Percentiles rank a stretch among this genome's conserved stretches.
phyloP scores from a whole-genome alignment of 2,888 invertebrate genomes.

The Nebria brevicollis region DNA sequence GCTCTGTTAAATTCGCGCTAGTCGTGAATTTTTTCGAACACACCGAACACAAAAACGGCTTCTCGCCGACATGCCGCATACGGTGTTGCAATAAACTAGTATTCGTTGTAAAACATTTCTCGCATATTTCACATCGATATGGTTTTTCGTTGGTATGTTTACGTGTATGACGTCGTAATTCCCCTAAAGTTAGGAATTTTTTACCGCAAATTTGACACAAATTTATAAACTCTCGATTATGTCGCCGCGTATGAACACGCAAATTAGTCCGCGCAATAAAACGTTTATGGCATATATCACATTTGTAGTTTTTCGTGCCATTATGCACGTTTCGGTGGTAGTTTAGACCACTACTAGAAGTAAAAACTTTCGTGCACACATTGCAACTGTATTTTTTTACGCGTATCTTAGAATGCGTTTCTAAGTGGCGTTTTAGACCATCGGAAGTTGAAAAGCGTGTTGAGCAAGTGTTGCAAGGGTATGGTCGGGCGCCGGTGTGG shows the following conservation, averaged over 20 bases:
- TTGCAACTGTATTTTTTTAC: slow-evolving; percentile 28
- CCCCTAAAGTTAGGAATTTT: slow-evolving; percentile 47
- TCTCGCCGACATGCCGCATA: slow-evolving; percentile 48
- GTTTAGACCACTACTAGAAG: slow-evolving; percentile 43
- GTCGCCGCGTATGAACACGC: slow-evolving; percentile 43
- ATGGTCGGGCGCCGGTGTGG: slow-evolving; percentile 27
- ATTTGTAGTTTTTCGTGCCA: slow-evolving; percentile 40
- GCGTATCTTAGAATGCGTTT: slow-evolving; percentile 26
- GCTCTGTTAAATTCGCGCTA: slow-evolving; percentile 47
- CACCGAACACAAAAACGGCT: slow-evolving; percentile 46
- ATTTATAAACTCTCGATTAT: slow-evolving; percentile 41
- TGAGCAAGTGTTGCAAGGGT: slow-evolving; percentile 26
- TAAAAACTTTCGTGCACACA: slow-evolving; percentile 43
- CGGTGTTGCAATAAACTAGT: slow-evolving; percentile 47
- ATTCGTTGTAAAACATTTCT: slow-evolving; percentile 47
- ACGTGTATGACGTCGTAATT: slow-evolving; percentile 42
- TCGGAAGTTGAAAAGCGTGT: slow-evolving; percentile 30
- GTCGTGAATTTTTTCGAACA: slow-evolving; percentile 48
- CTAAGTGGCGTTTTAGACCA: slow-evolving; percentile 27
- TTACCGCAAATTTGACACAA: slow-evolving; percentile 46
- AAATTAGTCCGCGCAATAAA: slow-evolving; percentile 44
- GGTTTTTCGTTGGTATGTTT: slow-evolving; percentile 48
- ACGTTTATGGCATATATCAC: slow-evolving; percentile 47
- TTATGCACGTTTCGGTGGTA: slow-evolving; percentile 47
- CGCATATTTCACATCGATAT: slow-evolving; percentile 46